Percentiles rank a stretch among this genome's conserved stretches.
Conservation (phyloP, 2,888 invertebrate species). For the Microchrysa polita region DNA sequence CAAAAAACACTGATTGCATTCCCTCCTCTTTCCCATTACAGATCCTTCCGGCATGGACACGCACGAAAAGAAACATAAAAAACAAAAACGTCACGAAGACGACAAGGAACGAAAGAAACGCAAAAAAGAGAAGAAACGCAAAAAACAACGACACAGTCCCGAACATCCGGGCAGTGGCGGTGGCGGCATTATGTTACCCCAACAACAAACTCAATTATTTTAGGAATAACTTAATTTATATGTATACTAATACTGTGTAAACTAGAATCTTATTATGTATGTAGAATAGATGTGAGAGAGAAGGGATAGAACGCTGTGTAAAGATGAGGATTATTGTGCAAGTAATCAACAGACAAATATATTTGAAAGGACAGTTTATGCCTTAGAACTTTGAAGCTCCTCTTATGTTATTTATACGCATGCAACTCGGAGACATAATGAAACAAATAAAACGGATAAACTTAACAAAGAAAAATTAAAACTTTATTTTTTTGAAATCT, state of each 20-base stretch:
- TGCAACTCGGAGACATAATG: no score
- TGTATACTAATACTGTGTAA: conserved; percentile 1
- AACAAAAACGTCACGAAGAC: conserved; percentile 91
- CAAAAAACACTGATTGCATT: neutral
- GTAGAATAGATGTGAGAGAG: conserved; percentile 1
- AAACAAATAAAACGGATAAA: neutral
- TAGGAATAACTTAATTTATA: conserved; percentile 47
- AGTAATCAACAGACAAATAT: neutral
- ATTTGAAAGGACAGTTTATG: no score
- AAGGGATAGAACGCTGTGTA: neutral
- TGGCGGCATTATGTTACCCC: conserved; percentile 45
- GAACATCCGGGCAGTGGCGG: conserved; percentile 73
- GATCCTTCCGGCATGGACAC: conserved; percentile 78
- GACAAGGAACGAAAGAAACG: conserved; percentile 93
- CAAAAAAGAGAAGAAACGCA: conserved; percentile 94
- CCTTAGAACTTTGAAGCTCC: no score
- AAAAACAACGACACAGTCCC: conserved; percentile 93
- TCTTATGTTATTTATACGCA: no score
- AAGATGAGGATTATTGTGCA: neutral
- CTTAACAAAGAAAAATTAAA: neutral
- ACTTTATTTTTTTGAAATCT: neutral
- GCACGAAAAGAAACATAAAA: conserved; percentile 95
- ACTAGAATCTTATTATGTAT: conserved; percentile 3
- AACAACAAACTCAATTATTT: conserved; percentile 58
- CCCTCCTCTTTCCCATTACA: conserved; percentile 54